These are phyloP conservation scores for Chelonia mydas DNA, from an alignment of 2,797 vertebrate species.

Conservation along the genomic window DNA sequence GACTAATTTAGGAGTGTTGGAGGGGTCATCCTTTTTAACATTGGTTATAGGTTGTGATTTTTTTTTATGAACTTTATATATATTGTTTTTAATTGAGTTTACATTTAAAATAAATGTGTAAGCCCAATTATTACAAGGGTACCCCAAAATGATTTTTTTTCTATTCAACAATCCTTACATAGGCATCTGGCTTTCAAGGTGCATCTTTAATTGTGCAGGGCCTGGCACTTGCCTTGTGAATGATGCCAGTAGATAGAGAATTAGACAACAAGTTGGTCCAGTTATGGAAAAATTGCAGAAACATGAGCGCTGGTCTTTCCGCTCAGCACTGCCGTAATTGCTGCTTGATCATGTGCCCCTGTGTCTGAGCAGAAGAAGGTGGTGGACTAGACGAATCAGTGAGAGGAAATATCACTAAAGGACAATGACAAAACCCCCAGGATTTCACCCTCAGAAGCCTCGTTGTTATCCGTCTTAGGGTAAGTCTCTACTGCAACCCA, in stretches of 20 bases:
- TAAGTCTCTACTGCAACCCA: background rate
- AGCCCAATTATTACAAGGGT: background rate
- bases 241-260: background rate
- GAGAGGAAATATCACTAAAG: background rate
- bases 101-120: background rate
- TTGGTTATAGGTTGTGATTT: background rate
- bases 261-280: background rate
- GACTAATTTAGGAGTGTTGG: background rate
- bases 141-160: background rate
- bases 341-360: background rate
- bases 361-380: background rate
- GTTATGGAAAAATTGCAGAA: background rate
- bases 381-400: background rate
- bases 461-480: background rate
- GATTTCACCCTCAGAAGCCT: background rate
- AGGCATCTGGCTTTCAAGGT: slow-evolving; percentile 1
- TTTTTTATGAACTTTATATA: background rate
- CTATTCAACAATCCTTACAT: background rate
- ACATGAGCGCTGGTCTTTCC: background rate
- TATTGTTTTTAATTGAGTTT: no score
- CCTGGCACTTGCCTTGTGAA: background rate
- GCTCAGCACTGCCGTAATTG: background rate
- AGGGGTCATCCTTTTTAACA: background rate
- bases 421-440: background rate
- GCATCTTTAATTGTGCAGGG: slow-evolving; percentile 12